A percentile compares a stretch with the other conserved stretches of the same genome.
Evolutionary conservation across 2,797 vertebrate species (phyloP).

Genomic region (Helicolenus hilgendorfi): DNA sequence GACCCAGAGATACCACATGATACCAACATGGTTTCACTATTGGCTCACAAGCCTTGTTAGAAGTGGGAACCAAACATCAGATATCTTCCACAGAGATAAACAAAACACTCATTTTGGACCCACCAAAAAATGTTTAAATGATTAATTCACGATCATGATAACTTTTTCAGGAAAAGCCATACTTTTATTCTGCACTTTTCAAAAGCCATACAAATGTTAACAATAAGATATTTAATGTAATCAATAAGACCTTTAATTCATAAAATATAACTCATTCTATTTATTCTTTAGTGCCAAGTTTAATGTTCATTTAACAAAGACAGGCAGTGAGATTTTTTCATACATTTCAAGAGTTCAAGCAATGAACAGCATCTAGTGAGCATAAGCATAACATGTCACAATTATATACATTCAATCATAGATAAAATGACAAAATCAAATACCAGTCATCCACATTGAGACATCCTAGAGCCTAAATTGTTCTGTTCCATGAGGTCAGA

Average conservation of each 20-base stretch:
- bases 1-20: too few relatives aligned
- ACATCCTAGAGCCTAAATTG: conserved; percentile 77
- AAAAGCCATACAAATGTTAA: too few relatives aligned
- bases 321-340: conserved; percentile 5
- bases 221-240: too few relatives aligned
- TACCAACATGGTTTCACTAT: too few relatives aligned
- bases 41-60: too few relatives aligned
- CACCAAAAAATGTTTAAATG: too few relatives aligned
- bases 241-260: background rate
- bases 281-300: conserved; percentile 21
- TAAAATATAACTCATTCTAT: background rate
- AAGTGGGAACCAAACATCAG: too few relatives aligned
- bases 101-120: too few relatives aligned
- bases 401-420: conserved; percentile 70
- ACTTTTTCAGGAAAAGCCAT: too few relatives aligned
- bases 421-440: conserved; percentile 41
- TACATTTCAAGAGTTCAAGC: conserved; percentile 48
- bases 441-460: conserved; percentile 53
- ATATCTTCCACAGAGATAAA: too few relatives aligned
- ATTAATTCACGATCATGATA: too few relatives aligned
- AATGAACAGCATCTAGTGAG: conserved; percentile 50
- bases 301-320: conserved; percentile 61
- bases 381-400: conserved; percentile 41
- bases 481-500: conserved; percentile 64
- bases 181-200: too few relatives aligned